Base-by-base conservation (phyloP, 2,888 invertebrate species). In the Therioaphis trifolii region DNA sequence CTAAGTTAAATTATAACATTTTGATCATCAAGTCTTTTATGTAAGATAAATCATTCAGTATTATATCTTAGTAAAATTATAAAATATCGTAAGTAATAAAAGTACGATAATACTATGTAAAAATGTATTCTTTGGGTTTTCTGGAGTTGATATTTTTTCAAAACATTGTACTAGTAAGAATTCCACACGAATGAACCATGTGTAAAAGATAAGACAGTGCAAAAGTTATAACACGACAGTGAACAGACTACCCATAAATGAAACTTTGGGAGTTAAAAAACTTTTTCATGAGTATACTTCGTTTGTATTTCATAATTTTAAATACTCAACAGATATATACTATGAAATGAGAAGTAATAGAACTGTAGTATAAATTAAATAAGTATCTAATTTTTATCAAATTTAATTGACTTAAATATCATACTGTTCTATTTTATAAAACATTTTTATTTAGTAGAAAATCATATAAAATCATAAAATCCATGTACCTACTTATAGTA, bases 151-250 rank as follows among this genome's bases (percentile, higher is more conserved):
- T 76, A 27, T 27, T 27, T 35, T 61, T 66, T 63, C 21, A 21
- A 66, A 49, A 77, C 49, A 15, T 49, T 21, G n/a, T 77, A 61
- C 46, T 76, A 66, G 40, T 40, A 75, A 75, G 49, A 7, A 77
- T 66, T 66, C 63, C 77, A 49, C 77, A 35, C 21, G 77, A 29
- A 66, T 49, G 77, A 66, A 46, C 49, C 5, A 21, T 66, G 21
- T 49, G 76, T 61, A 35, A 3, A 35, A 66, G 49, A 63, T 76
- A 76, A 63, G 46, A 43, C 46, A 15, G 14, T 15, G 43, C 49
- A 9, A 21, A 66, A 35, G 46, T 63, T 77, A 35, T 46, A 77
- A 66, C 49, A 46, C 49, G 21, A 35, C 35, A 35, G 35, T 35
- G 35, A 35, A 76, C 35, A 29, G 46, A 49, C 14, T 46, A 18